Base-by-base conservation (phyloP, 2,797 vertebrate species). In the Hydrophis major region DNA sequence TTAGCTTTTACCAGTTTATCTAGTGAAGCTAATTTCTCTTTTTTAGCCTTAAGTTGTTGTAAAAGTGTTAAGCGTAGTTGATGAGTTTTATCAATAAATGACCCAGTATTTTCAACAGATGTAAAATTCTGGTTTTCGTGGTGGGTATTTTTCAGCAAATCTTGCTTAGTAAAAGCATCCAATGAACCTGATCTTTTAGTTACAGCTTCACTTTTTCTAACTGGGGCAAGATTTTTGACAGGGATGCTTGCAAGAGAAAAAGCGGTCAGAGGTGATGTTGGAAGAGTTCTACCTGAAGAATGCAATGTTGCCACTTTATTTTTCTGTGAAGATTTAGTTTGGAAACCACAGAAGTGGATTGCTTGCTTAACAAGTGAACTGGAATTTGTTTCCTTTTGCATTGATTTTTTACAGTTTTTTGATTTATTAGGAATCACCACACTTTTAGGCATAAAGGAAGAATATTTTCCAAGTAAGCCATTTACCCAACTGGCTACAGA, bases 21-120 rank as follows among this genome's bases (percentile, higher is more conserved):
- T 66, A 99, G 96, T 8, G 98, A 97, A 2, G 98, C 98, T 16
- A 99, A 97, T 95, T 98, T 98, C 96, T 98, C 98, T 96, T 99
- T 99, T 97, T 99, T 99, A 20, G 98, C 98, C 93, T 99, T 98
- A 8, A 99, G 98, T 86, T 98, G 98, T 97, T 99, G 99, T 59
- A 99, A 94, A 27, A 99, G 98, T 95, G 98, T 99, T 6, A 98
- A 95, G 69, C 99, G 97, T 93, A 99, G 98, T 42, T 96, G 97
- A 55, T 98, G 98, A 11, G 98, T 98, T 93, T 98, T 97, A 59
- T 96, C 95, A 10, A 95, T 96, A 0, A 90, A 74, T 0, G 94
- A 93, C 32, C 94, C 93, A n/a, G 89, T 86, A 53, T 94, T 96
- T 89, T 69, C 92, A 88, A 90, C 37, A 53, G 93, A 63, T 92